These are phyloP conservation scores for Oligia fasciuncula DNA, from an alignment of 2,888 invertebrate genomes.

Conservation along the genomic window DNA sequence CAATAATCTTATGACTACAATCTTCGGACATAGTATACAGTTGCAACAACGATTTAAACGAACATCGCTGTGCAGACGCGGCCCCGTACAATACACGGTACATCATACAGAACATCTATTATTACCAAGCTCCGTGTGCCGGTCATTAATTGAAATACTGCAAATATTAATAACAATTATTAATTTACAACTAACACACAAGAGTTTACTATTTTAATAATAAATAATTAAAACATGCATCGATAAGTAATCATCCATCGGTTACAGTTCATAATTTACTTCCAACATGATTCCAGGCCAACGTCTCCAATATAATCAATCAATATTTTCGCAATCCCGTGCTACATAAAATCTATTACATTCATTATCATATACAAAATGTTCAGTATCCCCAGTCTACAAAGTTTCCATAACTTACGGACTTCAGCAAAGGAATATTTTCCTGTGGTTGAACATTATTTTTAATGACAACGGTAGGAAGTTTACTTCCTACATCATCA, in stretches of 20 bases:
- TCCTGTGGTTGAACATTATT: constrained; percentile 31
- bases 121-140: constrained; percentile 37
- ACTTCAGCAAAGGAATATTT: constrained; percentile 44
- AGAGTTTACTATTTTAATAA: constrained; percentile 43
- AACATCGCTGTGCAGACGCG: constrained; percentile 26
- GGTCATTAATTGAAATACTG: constrained; percentile 44
- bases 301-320: constrained; percentile 43
- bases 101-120: constrained; percentile 36
- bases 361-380: constrained; percentile 29
- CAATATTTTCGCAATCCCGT: constrained; percentile 41
- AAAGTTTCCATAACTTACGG: constrained; percentile 44
- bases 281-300: constrained; percentile 50
- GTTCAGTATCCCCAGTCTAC: constrained; percentile 48
- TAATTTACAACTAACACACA: constrained; percentile 57
- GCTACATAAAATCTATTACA: constrained; percentile 36
- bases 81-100: constrained; percentile 37
- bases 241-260: constrained; percentile 28
- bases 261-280: constrained; percentile 24
- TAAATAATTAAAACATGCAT: constrained; percentile 50
- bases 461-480: constrained; percentile 31
- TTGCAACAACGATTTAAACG: constrained; percentile 4
- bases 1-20: constrained; percentile 37
- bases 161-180: constrained; percentile 48
- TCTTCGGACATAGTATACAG: constrained; percentile 19
- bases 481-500: constrained; percentile 40